Percentiles rank a stretch among this genome's conserved stretches.
These are phyloP conservation scores for Hucho hucho DNA, from an alignment of 2,113 vertebrate species.

Conservation along the genomic window DNA sequence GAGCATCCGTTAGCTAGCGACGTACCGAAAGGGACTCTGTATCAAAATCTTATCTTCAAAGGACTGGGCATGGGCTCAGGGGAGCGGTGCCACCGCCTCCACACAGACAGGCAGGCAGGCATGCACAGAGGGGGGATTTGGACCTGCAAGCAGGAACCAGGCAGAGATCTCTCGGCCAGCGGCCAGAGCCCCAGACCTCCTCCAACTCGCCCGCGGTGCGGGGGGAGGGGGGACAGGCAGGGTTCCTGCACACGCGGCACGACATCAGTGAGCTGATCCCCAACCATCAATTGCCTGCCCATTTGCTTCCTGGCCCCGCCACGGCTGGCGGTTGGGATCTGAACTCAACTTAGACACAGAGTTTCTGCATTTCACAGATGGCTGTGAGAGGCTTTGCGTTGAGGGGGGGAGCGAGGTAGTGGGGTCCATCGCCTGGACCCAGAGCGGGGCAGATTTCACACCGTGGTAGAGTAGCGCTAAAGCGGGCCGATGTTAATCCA, in stretches of 20 bases:
- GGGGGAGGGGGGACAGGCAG: constrained; percentile 64
- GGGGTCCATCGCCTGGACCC: constrained; percentile 6
- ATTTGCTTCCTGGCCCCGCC: constrained; percentile 70
- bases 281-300: constrained; percentile 55
- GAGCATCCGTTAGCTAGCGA: constrained; percentile 61
- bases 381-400: constrained; percentile 74
- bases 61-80: constrained; percentile 73
- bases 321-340: constrained; percentile 72
- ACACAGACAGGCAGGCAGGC: constrained; percentile 60
- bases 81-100: constrained; percentile 69
- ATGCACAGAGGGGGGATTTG: too few relatives aligned
- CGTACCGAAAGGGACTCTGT: constrained; percentile 75
- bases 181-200: constrained; percentile 72
- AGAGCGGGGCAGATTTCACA: constrained; percentile 76
- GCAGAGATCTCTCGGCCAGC: constrained; percentile 69
- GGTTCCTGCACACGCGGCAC: constrained; percentile 73
- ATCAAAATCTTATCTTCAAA: constrained; percentile 81
- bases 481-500: constrained; percentile 77
- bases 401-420: constrained; percentile 52
- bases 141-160: constrained; percentile 64
- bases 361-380: constrained; percentile 82
- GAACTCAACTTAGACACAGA: constrained; percentile 80
- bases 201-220: constrained; percentile 70
- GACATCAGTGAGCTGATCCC: constrained; percentile 71
- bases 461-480: constrained; percentile 67